Evolutionary conservation across 1,140 invertebrate genomes (phyloP), one percentile per base, ranked within the genome.

Genomic region (Anoplophora glabripennis): DNA sequence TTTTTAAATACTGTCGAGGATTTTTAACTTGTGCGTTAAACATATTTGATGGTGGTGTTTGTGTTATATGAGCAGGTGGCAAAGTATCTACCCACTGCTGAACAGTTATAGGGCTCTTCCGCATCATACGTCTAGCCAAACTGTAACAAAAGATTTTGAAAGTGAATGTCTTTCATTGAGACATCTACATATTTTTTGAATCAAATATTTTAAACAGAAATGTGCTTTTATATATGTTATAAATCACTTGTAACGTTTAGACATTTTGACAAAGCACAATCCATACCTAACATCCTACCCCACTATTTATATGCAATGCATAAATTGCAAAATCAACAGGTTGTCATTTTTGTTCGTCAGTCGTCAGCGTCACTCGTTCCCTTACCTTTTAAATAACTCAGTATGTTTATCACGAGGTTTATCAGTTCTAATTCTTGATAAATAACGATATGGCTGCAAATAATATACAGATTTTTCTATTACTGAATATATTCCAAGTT

Each of bases 1-100:
- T 77, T 2, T 73, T 74, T 49, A 84, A 61, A 28, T 57, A 60
- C 35, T 48, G 28, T 46, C 28, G 14, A 11, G 44, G 11, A 11
- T 15, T 18, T 17, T 28, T 15, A 18, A 8, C 14, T 40, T 40
- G 38, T 45, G 21, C 42, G 10, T 15, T 7, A 8, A 45, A 11
- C 21, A 45, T 45, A 17, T 15, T 17, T 12, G 15, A 7, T 15
- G 12, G 41, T 8, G 21, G 21, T 45, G 38, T 40, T 40, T 28
- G 21, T 33, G 21, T 3, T 1, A 11, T 12, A 7, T 36, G 11
- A 38, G 5, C 3, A 17, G 49, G 28, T 18, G 62, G 53, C n/a
- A 64, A 21, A 11, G 53, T 60, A 14, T 66, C 65, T 10, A 66
- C 37, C 65, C 65, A 66, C 54, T 66, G 58, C 44, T 66, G 54